Conservation (phyloP, 2,797 vertebrate species). For the Tapirus indicus region DNA sequence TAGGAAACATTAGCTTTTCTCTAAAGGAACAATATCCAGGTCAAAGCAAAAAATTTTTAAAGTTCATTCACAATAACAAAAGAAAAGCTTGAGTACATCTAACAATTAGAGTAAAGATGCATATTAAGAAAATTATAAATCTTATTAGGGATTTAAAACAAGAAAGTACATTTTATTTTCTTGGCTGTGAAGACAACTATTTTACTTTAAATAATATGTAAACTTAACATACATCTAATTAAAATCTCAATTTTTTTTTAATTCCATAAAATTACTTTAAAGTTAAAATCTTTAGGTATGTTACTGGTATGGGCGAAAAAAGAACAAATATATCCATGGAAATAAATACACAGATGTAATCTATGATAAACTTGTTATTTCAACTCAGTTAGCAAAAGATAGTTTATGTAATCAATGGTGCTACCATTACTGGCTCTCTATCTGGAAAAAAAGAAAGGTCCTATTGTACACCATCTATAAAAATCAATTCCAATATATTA, state of each 20-base stretch:
- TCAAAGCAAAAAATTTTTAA: neutral
- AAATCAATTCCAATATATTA: neutral
- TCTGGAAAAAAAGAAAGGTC: neutral
- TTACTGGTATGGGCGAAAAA: neutral
- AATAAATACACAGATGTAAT: neutral
- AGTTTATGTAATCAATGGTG: neutral
- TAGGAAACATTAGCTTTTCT: neutral
- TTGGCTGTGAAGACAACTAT: neutral
- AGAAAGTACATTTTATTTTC: neutral
- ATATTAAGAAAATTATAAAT: neutral
- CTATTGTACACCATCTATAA: neutral
- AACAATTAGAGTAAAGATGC: neutral
- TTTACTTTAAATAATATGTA: neutral
- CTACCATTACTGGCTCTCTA: neutral
- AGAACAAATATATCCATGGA: neutral
- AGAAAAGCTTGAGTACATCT: neutral
- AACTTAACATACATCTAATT: neutral
- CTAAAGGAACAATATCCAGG: neutral
- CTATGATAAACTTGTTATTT: neutral
- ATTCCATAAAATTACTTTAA: neutral
- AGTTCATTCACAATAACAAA: neutral
- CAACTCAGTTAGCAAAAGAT: neutral
- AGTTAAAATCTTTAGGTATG: neutral
- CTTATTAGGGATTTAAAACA: neutral
- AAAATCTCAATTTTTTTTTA: neutral